phyloP scores from a whole-genome alignment of 2,797 vertebrate species.

The Xerus rutilus region DNA sequence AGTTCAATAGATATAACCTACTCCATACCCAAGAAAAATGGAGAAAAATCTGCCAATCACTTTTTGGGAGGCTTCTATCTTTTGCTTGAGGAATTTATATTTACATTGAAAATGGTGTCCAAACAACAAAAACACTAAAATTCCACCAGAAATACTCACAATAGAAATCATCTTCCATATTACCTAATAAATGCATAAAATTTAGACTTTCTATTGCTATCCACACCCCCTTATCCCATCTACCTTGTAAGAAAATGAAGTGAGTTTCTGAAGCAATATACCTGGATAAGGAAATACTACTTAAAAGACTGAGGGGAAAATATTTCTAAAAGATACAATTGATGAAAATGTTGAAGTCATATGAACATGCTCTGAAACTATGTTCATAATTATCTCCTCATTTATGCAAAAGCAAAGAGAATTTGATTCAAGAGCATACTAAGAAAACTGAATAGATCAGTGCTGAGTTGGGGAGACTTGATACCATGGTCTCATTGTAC shows the following conservation, averaged over 20 bases:
- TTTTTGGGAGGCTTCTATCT: not conserved
- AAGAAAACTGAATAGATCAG: not conserved
- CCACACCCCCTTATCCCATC: not conserved
- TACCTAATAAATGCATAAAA: not conserved
- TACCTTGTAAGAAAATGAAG: not conserved
- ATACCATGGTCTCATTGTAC: not conserved
- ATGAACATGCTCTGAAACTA: not conserved
- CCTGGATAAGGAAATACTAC: not conserved
- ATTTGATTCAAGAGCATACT: not conserved
- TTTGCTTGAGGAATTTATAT: not conserved
- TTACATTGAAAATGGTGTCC: constrained; percentile 1
- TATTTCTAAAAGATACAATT: not conserved
- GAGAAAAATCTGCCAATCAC: not conserved
- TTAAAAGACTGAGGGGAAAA: not conserved
- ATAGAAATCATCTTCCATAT: not conserved
- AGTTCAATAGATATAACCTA: not conserved
- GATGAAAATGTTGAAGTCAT: not conserved
- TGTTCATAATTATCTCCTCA: not conserved
- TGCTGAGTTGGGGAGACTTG: not conserved
- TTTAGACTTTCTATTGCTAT: not conserved
- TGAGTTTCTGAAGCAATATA: not conserved
- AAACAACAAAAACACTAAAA: not conserved
- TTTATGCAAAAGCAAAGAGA: constrained; percentile 7
- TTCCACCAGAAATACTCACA: not conserved
- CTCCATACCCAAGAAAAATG: not conserved